Evolutionary conservation across 2,888 invertebrate genomes (phyloP), one percentile per base, ranked within the genome.

Genomic region (Sinotaia quadrata): DNA sequence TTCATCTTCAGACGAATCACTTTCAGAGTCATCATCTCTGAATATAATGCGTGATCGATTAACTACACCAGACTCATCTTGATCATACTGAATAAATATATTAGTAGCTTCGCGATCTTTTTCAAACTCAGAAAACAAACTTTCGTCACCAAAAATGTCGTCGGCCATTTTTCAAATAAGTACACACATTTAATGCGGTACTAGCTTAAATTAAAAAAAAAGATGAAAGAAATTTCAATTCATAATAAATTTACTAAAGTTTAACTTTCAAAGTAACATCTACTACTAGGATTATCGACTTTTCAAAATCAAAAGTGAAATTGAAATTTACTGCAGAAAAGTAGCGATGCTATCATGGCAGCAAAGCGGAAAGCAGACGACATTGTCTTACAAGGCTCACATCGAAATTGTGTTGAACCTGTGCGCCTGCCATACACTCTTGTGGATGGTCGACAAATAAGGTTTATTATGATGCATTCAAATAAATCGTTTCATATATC

Each of bases 41-140:
- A 72, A 77, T 72, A 81, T 44, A 67, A 73, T 73, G 47, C 73
- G 65, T 2, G 73, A 81, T 37, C 78, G 49, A 58, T 79, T 79
- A 73, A 74, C 73, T 47, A 49, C 52, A 2, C 78, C 78, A 21
- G 72, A 71, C 7, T 75, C 75, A 47, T 77, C 75, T 47, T 70
- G 75, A 29, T 79, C 78, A 57, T 75, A 80, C 44, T 77, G 72
- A 60, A 81, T 80, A 69, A 82, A 83, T 7, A 78, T 78, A n/a
- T 76, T 75, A 29, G 77, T 71, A 7, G 80, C 73, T 24, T 80
- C 77, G 31, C 85, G 71, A 27, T 82, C 82, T 71, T 79, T 82
- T 31, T 85, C 84, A 76, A 85, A 85, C 73, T 84, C 85, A 1
- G 79, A 81, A 72, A 85, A 85, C 3, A 85, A 73, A 34, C 76